Evolutionary conservation across 2,113 vertebrate genomes (phyloP).

Genomic region (Solenodon paradoxus): DNA sequence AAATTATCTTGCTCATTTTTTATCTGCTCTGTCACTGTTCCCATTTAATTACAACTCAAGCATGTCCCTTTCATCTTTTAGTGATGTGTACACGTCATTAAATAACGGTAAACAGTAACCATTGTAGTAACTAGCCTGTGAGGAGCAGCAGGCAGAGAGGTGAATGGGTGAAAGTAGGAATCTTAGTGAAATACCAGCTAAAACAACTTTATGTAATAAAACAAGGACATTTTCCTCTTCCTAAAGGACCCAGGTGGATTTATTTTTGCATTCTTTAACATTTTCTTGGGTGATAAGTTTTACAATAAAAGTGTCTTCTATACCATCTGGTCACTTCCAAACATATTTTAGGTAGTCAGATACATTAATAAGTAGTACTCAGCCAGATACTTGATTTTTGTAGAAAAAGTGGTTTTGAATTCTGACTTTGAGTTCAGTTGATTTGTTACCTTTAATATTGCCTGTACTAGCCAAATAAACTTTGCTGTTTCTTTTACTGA

Average conservation of each 20-base stretch:
- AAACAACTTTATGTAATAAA: not conserved
- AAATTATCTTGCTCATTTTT: not conserved
- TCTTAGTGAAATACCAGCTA: not conserved
- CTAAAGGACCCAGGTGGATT: not conserved
- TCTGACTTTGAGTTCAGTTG: not conserved
- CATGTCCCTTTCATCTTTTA: not conserved
- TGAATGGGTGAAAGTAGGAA: not conserved
- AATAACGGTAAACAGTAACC: not conserved
- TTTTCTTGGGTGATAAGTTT: not conserved
- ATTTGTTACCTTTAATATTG: not conserved
- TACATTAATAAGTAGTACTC: not conserved
- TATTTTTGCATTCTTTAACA: not conserved
- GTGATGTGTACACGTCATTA: not conserved
- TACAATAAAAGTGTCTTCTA: not conserved
- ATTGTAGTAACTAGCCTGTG: not conserved
- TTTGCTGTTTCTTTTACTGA: not conserved
- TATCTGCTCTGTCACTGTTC: not conserved
- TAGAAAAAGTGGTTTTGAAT: not conserved
- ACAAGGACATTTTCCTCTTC: not conserved
- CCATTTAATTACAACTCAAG: not conserved
- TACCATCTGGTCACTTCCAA: not conserved
- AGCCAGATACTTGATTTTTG: not conserved
- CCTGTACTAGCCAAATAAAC: not conserved
- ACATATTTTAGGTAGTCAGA: not conserved
- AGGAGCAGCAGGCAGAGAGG: not conserved